Base-by-base conservation (phyloP, 2,113 vertebrate species). In the Rhabdomys dilectus region DNA sequence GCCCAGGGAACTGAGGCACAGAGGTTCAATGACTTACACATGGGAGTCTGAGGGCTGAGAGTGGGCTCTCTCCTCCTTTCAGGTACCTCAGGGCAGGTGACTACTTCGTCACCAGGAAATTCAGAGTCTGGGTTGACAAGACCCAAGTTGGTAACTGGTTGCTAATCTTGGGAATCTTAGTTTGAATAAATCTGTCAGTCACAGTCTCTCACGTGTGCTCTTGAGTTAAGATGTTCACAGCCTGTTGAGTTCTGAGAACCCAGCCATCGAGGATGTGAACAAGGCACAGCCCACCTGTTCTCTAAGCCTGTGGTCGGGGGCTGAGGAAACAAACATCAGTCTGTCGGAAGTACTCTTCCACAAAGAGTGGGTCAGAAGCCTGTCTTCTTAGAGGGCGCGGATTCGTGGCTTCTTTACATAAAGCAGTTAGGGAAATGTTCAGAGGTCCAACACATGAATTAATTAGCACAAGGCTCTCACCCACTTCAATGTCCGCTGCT, bases 381-480 rank as follows among this genome's bases (percentile, higher is more conserved):
- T 73, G 21, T 87, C 42, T 78, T 91, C 75, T 56, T 64, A 31
- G 12, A 17, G 58, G 29, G 26, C 31, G 26, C 45, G 11, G 0
- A 2, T 39, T 51, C 36, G 48, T 66, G 64, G 42, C 48, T 91
- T 68, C 92, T 70, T 81, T 91, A n/a, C 64, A 42, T 84, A 70
- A 91, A 92, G n/a, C 51, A 92, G 31, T 12, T 45, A 86, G 48
- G 16, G 31, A 73, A 58, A 80, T 34, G 29, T 42, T 75, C 70
- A 93, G 78, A 92, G 53, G 1, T 73, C 60, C 73, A 84, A 93
- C 42, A n/a, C 7, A 51, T 36, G 42, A 95, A 77, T 85, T 89
- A 60, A 56, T 92, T 64, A 22, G 4, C 48, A 26, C 0, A 24
- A 48, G 13, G 10, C 53, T 9, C 7, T 26, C 2, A 51, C 15